These are phyloP conservation scores for Scarus forsteni DNA, from an alignment of 2,797 vertebrate species.

Conservation along the genomic window DNA sequence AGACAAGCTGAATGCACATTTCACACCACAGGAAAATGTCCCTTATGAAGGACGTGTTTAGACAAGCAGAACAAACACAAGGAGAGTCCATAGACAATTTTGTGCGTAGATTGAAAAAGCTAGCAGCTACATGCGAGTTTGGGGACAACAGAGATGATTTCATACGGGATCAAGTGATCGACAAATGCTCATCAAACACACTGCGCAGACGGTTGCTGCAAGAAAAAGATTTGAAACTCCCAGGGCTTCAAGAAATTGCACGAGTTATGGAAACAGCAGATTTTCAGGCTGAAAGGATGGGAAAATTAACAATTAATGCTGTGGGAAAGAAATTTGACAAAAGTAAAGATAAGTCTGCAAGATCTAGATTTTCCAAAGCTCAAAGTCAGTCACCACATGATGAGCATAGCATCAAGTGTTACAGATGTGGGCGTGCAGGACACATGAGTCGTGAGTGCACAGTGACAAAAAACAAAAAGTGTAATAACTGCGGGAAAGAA, in stretches of 20 bases:
- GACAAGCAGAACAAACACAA: not conserved
- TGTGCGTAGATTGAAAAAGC: not conserved
- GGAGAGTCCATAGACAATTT: not conserved
- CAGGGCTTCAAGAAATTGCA: not conserved
- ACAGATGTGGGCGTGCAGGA: not conserved
- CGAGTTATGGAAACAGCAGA: not conserved
- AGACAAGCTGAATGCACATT: not conserved
- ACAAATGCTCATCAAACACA: not conserved
- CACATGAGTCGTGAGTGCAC: conserved; percentile 12
- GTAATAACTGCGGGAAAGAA: not conserved
- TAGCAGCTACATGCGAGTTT: not conserved
- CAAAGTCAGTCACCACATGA: not conserved
- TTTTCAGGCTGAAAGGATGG: not conserved
- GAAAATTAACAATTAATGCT: not conserved
- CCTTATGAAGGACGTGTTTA: not conserved
- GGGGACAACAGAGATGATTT: not conserved
- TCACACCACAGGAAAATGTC: not conserved
- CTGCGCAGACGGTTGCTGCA: not conserved
- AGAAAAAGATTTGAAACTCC: not conserved
- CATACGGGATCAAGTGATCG: not conserved
- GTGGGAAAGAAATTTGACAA: not conserved
- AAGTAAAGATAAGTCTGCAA: not conserved
- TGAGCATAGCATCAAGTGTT: not conserved
- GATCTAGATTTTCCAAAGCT: not conserved
- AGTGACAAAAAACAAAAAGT: not conserved